Evolutionary conservation across 2,113 vertebrate species (phyloP).

Genomic region (Lophius piscatorius): DNA sequence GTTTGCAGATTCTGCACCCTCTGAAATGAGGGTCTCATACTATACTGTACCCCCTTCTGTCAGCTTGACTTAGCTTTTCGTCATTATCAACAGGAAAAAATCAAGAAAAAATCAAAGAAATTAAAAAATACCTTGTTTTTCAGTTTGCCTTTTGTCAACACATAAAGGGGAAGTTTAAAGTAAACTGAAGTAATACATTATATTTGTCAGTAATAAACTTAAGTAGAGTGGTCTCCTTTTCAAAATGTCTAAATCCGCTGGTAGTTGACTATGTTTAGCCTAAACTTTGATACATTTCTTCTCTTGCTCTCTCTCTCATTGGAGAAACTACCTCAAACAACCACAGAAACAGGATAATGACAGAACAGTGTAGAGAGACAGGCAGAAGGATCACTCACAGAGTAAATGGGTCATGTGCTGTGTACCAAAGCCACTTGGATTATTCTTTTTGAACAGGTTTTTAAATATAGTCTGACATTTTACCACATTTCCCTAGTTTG

Average conservation of each 20-base stretch:
- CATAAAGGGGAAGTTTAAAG: no score
- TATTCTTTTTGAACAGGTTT: constrained; percentile 63
- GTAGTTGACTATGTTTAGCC: not conserved
- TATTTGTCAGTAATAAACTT: no score
- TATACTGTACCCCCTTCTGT: no score
- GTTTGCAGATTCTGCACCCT: no score
- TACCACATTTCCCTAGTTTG: constrained; percentile 54
- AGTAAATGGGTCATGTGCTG: constrained; percentile 37
- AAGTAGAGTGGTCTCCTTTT: no score
- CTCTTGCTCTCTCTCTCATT: constrained; percentile 14
- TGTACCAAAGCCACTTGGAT: constrained; percentile 40
- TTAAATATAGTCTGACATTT: constrained; percentile 61
- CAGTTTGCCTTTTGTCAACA: no score
- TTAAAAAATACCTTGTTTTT: no score
- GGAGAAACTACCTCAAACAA: constrained; percentile 31
- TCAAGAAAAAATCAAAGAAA: no score
- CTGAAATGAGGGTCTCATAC: no score
- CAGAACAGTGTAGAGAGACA: constrained; percentile 41
- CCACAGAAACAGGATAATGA: constrained; percentile 65
- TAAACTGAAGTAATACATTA: no score
- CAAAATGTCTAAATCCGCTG: not conserved
- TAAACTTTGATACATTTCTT: not conserved
- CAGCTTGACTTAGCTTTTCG: no score
- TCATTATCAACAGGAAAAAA: no score
- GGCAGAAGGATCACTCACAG: constrained; percentile 28